Conservation (phyloP, 2,888 invertebrate genomes). For the Sceliomorpha sp. region DNA sequence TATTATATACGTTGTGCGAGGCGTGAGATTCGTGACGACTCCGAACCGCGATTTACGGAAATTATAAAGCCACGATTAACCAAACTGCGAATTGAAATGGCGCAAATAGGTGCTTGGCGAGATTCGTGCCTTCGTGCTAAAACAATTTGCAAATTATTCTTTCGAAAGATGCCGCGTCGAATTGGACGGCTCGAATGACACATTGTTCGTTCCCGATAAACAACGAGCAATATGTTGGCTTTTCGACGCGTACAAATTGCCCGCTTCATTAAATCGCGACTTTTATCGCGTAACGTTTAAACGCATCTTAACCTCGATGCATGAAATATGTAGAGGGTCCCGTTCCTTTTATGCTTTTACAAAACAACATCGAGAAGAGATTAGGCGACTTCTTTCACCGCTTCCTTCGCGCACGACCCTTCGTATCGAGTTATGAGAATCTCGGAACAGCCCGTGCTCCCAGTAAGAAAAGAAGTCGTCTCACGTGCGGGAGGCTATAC, state of each 20-base stretch:
- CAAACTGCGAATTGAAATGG: slow-evolving; percentile 50
- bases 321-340: slow-evolving; percentile 18
- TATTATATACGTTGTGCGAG: slow-evolving; percentile 38
- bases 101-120: background rate
- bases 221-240: slow-evolving; percentile 25
- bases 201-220: background rate
- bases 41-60: slow-evolving; percentile 33
- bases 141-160: too few species aligned
- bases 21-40: slow-evolving; percentile 28
- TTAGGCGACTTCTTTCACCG: slow-evolving; percentile 62
- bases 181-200: too few species aligned
- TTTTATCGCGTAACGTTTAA: slow-evolving; percentile 26
- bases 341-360: slow-evolving; percentile 52
- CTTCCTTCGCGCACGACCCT: slow-evolving; percentile 56
- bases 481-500: slow-evolving; percentile 75
- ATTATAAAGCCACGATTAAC: slow-evolving; percentile 46
- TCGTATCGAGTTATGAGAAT: slow-evolving; percentile 75
- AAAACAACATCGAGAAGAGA: slow-evolving; percentile 69
- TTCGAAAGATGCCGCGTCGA: too few species aligned
- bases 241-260: slow-evolving; percentile 18
- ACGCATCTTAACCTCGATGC: slow-evolving; percentile 47
- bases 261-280: slow-evolving; percentile 3
- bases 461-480: slow-evolving; percentile 64
- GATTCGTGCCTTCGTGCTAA: too few species aligned
- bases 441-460: slow-evolving; percentile 60